These are phyloP conservation scores for Mythimna vitellina DNA, from an alignment of 2,888 invertebrate species.

Conservation along the genomic window DNA sequence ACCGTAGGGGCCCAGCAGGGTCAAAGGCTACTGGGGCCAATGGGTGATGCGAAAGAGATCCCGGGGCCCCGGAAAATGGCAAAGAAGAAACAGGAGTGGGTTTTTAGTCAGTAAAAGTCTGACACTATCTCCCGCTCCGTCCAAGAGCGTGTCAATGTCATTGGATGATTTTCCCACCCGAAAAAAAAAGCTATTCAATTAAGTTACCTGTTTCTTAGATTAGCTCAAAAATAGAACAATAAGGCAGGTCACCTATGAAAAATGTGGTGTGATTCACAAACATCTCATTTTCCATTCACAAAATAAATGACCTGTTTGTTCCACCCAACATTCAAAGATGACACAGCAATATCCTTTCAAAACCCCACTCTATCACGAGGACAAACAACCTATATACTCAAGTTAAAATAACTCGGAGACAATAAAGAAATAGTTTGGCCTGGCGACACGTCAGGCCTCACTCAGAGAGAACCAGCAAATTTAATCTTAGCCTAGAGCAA, in stretches of 20 bases:
- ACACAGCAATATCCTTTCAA: slow-evolving; percentile 27
- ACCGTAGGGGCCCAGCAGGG: too few relatives aligned
- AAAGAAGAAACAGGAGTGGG: too few relatives aligned
- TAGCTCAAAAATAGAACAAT: background rate
- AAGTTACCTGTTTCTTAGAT: background rate
- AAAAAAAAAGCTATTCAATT: too few relatives aligned
- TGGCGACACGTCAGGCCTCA: slow-evolving; percentile 59
- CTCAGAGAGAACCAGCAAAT: slow-evolving; percentile 59
- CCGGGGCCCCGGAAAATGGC: too few relatives aligned
- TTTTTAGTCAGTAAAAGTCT: too few relatives aligned
- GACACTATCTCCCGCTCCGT: too few relatives aligned
- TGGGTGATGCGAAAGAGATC: too few relatives aligned
- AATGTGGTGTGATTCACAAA: background rate
- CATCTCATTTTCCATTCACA: background rate
- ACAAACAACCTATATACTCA: slow-evolving; percentile 30
- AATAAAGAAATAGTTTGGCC: slow-evolving; percentile 53
- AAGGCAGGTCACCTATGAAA: background rate
- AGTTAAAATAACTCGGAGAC: slow-evolving; percentile 37
- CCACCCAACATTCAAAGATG: background rate
- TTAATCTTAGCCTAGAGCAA: slow-evolving; percentile 68
- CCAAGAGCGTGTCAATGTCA: too few relatives aligned
- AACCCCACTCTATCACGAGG: slow-evolving; percentile 28
- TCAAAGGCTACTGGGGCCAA: too few relatives aligned
- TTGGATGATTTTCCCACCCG: too few relatives aligned
- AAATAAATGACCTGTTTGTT: slow-evolving; percentile 17